These are phyloP conservation scores for Cyphomyrus discorhynchus DNA, from an alignment of 2,113 vertebrate species.

Conservation along the genomic window DNA sequence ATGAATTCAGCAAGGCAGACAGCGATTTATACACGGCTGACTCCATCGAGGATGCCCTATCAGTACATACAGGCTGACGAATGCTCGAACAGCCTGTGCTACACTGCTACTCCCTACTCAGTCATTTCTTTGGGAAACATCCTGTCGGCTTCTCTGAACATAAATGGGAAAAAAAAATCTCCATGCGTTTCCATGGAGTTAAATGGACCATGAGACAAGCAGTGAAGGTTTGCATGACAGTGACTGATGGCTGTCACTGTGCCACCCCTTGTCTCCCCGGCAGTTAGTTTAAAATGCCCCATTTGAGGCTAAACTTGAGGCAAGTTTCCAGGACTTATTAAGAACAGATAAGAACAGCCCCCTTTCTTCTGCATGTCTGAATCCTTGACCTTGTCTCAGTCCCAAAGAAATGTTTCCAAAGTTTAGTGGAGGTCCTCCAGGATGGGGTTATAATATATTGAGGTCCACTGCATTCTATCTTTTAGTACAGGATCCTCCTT, in stretches of 20 bases:
- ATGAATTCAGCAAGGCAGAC: conserved; percentile 1
- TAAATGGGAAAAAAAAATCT: background rate
- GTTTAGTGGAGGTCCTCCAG: background rate
- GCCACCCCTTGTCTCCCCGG: background rate
- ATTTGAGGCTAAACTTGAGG: background rate
- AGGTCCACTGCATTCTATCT: background rate
- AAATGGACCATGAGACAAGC: background rate
- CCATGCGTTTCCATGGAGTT: background rate
- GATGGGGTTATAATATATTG: background rate
- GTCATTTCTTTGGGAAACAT: background rate
- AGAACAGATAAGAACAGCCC: background rate
- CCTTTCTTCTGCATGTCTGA: background rate
- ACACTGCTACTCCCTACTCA: background rate
- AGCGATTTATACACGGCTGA: background rate
- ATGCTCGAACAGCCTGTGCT: background rate
- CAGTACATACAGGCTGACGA: background rate
- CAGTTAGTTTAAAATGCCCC: conserved; percentile 7
- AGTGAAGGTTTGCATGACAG: background rate
- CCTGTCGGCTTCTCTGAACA: background rate
- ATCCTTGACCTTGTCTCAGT: background rate
- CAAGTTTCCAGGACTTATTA: background rate
- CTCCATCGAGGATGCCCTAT: background rate
- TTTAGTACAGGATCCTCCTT: background rate
- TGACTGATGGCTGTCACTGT: background rate
- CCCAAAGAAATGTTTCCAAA: background rate